Base-by-base conservation (phyloP, 2,113 vertebrate genomes). In the Tiliqua scincoides region DNA sequence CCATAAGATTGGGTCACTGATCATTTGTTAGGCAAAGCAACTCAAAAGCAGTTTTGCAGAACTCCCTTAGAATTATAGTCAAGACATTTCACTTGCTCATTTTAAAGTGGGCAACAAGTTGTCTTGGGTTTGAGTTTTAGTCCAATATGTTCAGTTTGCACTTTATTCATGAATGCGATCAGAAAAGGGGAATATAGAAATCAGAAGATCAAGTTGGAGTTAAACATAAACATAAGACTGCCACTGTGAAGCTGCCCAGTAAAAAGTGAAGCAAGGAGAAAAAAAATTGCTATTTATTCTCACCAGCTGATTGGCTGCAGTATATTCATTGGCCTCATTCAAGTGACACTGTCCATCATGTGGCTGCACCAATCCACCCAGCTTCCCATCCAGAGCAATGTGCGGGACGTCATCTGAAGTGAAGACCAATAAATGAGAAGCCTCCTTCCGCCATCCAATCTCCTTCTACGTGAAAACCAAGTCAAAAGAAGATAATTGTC, bases 371-470 rank as follows among this genome's bases (percentile, higher is more conserved):
- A 99, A 95, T 1, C 98, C 99, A 1, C 97, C 98, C 59, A 99
- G 96, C 87, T 98, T 97, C 37, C 99, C 99, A 21, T 99, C 99
- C 95, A 99, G 95, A 1, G 99, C 99, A 0, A 99, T 97, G 93
- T 99, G 99, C 15, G 98, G 98, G 21, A 99, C 98, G 0, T 99
- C 99, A 0, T 99, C 99, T 0, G 98, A 99, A 1, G 98, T 97
- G 85, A 99, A 99, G 70, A 99, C 98, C 94, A 99, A 96, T 90
- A 99, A 93, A 87, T 99, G 99, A 85, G 97, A 97, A 0, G 98
- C 98, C 73, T 99, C 99, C 89, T 99, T 99, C 79, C 99, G 97
- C 99, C 99, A 99, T 52, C 99, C 99, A 0, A 99, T 98, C 92
- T 97, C 97, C 70, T 98, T 96, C 99, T 99, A 94, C 2, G 23